These are phyloP conservation scores for Crypturellus tataupa DNA, from an alignment of 2,797 vertebrate species.

Conservation along the genomic window DNA sequence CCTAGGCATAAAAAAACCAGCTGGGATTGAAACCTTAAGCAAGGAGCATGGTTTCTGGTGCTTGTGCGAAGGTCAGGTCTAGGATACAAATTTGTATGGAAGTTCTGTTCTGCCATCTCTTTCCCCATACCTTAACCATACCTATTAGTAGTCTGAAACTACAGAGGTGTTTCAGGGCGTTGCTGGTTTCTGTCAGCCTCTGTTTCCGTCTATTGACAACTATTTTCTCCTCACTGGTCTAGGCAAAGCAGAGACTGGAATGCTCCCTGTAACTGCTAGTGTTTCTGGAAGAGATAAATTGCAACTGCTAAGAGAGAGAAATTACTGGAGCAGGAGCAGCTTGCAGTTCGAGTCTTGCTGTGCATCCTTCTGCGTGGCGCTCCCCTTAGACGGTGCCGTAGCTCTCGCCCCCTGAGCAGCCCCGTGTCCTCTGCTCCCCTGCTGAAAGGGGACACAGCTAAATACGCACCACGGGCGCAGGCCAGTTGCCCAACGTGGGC, in stretches of 20 bases:
- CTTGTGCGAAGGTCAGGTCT: not conserved
- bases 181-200: not conserved
- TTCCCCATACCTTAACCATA: not conserved
- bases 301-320: constrained; percentile 22
- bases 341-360: constrained; percentile 53
- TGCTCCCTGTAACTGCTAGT: constrained; percentile 25
- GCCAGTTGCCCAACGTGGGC: constrained; percentile 31
- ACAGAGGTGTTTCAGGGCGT: not conserved
- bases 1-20: not conserved
- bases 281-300: constrained; percentile 54
- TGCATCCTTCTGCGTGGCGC: constrained; percentile 44
- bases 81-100: not conserved
- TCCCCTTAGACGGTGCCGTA: not conserved
- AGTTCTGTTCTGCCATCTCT: not conserved
- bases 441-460: constrained; percentile 42
- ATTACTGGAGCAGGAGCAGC: not conserved
- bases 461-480: constrained; percentile 39
- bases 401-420: constrained; percentile 31
- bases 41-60: not conserved
- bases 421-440: constrained; percentile 28
- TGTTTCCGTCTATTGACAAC: not conserved
- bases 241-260: constrained; percentile 15
- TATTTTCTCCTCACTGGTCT: constrained; percentile 20
- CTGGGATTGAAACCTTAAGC: not conserved
- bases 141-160: not conserved